Evolutionary conservation across 2,888 invertebrate species (phyloP), one percentile per base, ranked within the genome.

Genomic region (Melinopterus prodromus): DNA sequence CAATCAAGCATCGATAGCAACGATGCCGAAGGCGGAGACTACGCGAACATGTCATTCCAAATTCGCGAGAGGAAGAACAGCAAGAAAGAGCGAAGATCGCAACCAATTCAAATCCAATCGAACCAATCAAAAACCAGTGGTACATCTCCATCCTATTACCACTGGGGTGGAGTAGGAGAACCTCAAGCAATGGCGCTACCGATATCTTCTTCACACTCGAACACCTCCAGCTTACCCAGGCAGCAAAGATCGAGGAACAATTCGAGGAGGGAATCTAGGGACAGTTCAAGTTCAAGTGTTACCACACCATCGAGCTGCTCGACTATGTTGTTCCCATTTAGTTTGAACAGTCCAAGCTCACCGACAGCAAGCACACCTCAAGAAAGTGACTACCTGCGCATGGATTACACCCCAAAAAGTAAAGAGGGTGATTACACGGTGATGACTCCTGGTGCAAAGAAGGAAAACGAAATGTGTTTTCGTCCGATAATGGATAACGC

Each of bases 291-390:
- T 81, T 87, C 88, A 3, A 87, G 89, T 81, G 89, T 90, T 2
- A 92, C 93, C 0, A 92, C 92, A 1, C 93, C 93, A 74, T 93
- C 91, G 3, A 90, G 90, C 79, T 88, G 92, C 6, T 91, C 92
- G 79, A 93, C 93, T 0, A 92, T 94, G 81, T 94, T 94, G 81
- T 94, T 94, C 87, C 94, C 94, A 0, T 91, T 94, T 84, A 93
- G 92, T 81, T 87, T 93, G 72, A 94, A 93, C 86, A 93, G 93
- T 83, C 94, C 94, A 0, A 91, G 92, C 15, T 93, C 93, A 2
- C 93, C 94, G 0, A 90, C 53, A 12, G 2, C 53, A 12, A 53
- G 53, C n/a, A 26, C 35, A 7, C 70, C 26, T n/a, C 70, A 26
- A 26, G 77, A 80, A 72, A 79, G 78, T 70, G 88, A 88, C 80